Percentiles rank a stretch among this genome's conserved stretches.
Conservation (phyloP, 2,888 invertebrate species). For the Galerucella nymphaeae region DNA sequence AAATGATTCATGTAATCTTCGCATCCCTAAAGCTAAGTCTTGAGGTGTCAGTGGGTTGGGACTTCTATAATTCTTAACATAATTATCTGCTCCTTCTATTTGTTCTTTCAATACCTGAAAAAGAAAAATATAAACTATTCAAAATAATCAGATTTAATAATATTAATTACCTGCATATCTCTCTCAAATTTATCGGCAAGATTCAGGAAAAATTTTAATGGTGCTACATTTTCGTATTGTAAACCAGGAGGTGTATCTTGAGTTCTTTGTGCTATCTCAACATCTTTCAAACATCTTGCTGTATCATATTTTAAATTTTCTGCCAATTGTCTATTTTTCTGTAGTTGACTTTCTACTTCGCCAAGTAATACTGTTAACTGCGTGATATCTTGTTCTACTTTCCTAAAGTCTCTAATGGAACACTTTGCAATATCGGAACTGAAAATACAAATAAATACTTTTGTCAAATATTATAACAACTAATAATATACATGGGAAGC, state of each 20-base stretch:
- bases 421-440: conserved; percentile 59
- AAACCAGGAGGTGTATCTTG: conserved; percentile 80
- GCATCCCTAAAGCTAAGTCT: conserved; percentile 82
- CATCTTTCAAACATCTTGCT: conserved; percentile 77
- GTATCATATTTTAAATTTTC: conserved; percentile 78
- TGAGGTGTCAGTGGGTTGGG: conserved; percentile 75
- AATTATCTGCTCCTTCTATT: conserved; percentile 79
- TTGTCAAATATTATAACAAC: no score
- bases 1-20: conserved; percentile 86
- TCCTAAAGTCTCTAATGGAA: conserved; percentile 72
- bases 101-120: conserved; percentile 73
- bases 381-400: conserved; percentile 74
- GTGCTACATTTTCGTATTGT: conserved; percentile 80
- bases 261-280: conserved; percentile 83
- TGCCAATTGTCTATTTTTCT: conserved; percentile 70
- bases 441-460: background rate
- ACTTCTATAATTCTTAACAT: conserved; percentile 74
- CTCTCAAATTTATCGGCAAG: conserved; percentile 77
- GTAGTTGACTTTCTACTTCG: conserved; percentile 72
- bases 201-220: conserved; percentile 77
- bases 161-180: conserved; percentile 69
- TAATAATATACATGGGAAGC: conserved; percentile 60
- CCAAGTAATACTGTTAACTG: conserved; percentile 70
- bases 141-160: no score
- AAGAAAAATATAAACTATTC: background rate